Evolutionary conservation across 2,797 vertebrate species (phyloP), one percentile per base, ranked within the genome.

Genomic region (Nothura maculosa): DNA sequence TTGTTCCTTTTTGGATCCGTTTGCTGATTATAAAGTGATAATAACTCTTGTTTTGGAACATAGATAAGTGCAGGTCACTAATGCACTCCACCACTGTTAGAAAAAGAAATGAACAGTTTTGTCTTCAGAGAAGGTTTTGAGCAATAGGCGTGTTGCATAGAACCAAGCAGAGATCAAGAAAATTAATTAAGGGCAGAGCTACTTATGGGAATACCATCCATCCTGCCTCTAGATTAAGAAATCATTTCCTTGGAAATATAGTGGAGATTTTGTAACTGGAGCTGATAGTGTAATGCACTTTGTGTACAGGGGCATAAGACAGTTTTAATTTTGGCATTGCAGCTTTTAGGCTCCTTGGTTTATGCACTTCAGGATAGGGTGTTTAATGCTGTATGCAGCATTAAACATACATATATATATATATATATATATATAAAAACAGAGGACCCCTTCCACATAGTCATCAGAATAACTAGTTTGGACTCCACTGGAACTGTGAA

Each of bases 381-480:
- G 79, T 92, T 73, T 87, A 89, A 73, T 92, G 82, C 80, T 87
- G 67, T 81, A 89, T 85, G 91, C 91, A 93, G 91, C 0, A 6
- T 30, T 64, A 34, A 38, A 38, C 38, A 38, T 11, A 38, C 38
- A 38, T 11, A 38, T 38, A 8, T 38, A 38, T 38, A 8, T 38
- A n/a, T 15, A 30, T 8, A 30, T 12, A 8, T 2, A 24, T 60
- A 38, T 7, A 72, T n/a, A n/a, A n/a, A 87, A 38, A 8, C 60
- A 73, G 61, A 90, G 38, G 73, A 92, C 34, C 69, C 47, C 63
- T 79, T 81, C 62, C 22, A 5, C 87, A 83, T 81, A 24, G 74
- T 67, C 93, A 82, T 67, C 85, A 84, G 85, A 89, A 96, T 93
- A 95, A 73, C 89, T 91, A 91, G 92, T 95, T 92, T 93, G 87